Evolutionary conservation across 2,113 vertebrate genomes (phyloP).

Genomic region (Pachypanchax playfairii): DNA sequence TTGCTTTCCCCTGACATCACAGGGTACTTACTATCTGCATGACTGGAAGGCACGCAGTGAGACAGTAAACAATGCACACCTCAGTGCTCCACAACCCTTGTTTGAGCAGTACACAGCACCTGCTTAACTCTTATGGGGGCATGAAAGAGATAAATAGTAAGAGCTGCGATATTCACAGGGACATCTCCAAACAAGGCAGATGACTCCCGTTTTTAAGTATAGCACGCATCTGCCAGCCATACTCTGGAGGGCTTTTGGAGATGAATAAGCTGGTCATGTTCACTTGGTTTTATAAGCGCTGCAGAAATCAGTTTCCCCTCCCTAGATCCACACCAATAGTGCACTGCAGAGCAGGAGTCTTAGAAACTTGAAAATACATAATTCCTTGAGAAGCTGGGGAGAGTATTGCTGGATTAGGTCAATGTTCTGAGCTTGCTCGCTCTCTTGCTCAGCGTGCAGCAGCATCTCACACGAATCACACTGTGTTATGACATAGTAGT

Average conservation of each 20-base stretch:
- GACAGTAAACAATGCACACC: conserved; percentile 54
- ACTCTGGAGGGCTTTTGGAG: conserved; percentile 39
- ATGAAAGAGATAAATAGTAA: conserved; percentile 34
- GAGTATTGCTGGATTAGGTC: conserved; percentile 54
- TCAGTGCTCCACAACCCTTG: conserved; percentile 16
- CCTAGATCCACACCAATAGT: conserved; percentile 50
- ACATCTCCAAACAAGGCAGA: conserved; percentile 41
- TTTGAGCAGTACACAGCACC: conserved; percentile 51
- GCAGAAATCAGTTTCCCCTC: conserved; percentile 59
- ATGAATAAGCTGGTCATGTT: conserved; percentile 64
- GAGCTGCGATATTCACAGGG: conserved; percentile 34
- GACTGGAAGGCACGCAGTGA: conserved; percentile 44
- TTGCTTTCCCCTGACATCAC: conserved; percentile 48
- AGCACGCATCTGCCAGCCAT: conserved; percentile 24
- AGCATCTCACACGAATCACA: conserved; percentile 18
- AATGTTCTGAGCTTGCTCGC: conserved; percentile 23
- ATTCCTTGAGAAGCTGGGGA: conserved; percentile 50
- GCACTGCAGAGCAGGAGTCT: conserved; percentile 33
- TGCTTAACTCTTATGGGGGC: conserved; percentile 43
- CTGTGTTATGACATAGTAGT: conserved; percentile 5
- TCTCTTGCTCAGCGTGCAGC: conserved; percentile 4
- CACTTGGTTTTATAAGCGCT: conserved; percentile 55
- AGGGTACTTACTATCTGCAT: conserved; percentile 50
- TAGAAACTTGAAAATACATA: conserved; percentile 58
- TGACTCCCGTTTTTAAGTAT: conserved; percentile 16